Evolutionary conservation across 2,888 invertebrate species (phyloP).

Genomic region (Coleophora flavipennella): DNA sequence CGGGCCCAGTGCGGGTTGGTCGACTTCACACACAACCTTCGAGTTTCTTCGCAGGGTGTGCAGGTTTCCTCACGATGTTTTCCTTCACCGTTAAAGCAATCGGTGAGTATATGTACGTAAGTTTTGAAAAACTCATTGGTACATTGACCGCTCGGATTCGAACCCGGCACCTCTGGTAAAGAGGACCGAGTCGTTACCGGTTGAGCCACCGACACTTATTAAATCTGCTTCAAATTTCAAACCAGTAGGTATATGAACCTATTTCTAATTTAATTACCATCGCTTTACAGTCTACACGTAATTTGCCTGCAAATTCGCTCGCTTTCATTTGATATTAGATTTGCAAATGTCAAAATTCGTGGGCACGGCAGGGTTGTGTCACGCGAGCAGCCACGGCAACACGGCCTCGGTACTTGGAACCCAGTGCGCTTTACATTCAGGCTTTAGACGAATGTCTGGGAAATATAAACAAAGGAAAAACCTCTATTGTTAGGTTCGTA

Average conservation of each 20-base stretch:
- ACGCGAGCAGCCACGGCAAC: constrained; percentile 51
- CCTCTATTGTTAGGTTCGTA: neutral
- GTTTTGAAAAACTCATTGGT: no score
- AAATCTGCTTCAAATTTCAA: neutral
- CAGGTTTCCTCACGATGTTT: no score
- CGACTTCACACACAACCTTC: no score
- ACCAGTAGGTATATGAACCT: neutral
- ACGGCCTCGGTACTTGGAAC: constrained; percentile 24
- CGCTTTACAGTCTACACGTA: constrained; percentile 2
- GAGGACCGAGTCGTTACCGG: no score
- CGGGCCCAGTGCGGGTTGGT: no score
- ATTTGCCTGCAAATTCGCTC: constrained; percentile 38
- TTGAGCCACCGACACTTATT: no score
- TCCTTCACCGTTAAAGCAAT: no score
- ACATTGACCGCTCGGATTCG: no score
- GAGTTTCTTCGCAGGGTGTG: no score
- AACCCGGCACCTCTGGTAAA: no score
- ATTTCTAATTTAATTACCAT: neutral
- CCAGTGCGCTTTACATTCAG: constrained; percentile 5
- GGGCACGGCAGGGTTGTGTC: constrained; percentile 54
- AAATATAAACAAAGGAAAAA: neutral
- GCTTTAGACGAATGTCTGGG: neutral
- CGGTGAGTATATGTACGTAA: no score
- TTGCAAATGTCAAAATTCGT: constrained; percentile 52
- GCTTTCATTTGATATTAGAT: constrained; percentile 37